A percentile compares a stretch with the other conserved stretches of the same genome.
These are phyloP conservation scores for Neosilurus mollespiculum DNA, from an alignment of 2,797 vertebrate genomes.

Conservation along the genomic window DNA sequence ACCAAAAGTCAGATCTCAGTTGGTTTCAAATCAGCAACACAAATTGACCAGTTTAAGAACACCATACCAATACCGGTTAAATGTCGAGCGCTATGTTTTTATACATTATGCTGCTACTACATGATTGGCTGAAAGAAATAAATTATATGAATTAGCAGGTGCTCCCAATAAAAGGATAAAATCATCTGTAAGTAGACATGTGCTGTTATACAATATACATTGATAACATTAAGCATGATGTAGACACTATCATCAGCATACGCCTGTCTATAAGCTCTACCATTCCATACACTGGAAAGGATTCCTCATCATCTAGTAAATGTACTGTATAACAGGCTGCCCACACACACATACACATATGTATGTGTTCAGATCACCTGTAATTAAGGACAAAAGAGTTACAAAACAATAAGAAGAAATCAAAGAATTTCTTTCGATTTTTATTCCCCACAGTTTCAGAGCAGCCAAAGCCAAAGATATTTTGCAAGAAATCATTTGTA, in stretches of 20 bases:
- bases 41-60: background rate
- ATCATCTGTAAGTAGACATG: background rate
- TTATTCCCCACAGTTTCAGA: background rate
- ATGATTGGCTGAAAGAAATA: background rate
- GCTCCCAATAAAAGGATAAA: background rate
- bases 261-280: background rate
- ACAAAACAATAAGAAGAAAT: constrained; percentile 41
- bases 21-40: background rate
- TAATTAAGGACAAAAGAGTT: constrained; percentile 50
- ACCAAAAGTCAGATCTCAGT: too few relatives aligned
- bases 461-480: background rate
- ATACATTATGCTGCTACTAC: background rate
- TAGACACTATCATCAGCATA: background rate
- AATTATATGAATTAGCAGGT: background rate
- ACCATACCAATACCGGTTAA: background rate
- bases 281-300: constrained; percentile 5
- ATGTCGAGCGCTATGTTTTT: background rate
- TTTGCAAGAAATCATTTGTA: background rate
- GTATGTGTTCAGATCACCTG: constrained; percentile 17
- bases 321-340: background rate
- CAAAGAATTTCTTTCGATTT: background rate
- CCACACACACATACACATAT: constrained; percentile 51
- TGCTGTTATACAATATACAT: background rate
- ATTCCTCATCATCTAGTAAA: background rate
- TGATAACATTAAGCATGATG: background rate